Percentiles rank a stretch among this genome's conserved stretches.
phyloP scores from a whole-genome alignment of 2,113 vertebrate genomes.

The Panurus biarmicus region DNA sequence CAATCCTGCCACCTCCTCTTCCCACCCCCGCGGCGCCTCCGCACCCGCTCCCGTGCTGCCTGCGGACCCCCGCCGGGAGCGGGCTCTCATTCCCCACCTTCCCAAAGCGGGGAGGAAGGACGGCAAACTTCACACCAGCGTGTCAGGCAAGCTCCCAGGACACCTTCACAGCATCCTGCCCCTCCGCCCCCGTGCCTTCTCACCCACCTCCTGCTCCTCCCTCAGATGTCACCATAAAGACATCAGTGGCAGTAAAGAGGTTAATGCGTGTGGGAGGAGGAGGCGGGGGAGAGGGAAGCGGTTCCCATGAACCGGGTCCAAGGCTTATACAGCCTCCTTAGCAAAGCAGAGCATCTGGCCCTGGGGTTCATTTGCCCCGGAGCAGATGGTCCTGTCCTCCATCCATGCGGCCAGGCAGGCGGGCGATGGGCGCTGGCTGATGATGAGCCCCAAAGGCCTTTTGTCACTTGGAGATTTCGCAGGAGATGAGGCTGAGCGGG shows the following conservation, averaged over 20 bases:
- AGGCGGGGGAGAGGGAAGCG: neutral
- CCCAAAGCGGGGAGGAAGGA: neutral
- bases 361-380: conserved; percentile 36
- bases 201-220: conserved; percentile 19
- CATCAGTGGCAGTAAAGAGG: conserved; percentile 49
- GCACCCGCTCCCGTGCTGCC: conserved; percentile 18
- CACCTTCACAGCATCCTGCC: neutral
- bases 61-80: neutral
- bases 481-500: neutral
- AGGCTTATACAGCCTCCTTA: conserved; percentile 39
- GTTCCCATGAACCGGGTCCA: conserved; percentile 53
- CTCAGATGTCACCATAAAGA: conserved; percentile 29
- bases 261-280: conserved; percentile 42
- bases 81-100: neutral
- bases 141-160: conserved; percentile 42
- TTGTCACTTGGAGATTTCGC: neutral
- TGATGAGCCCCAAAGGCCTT: conserved; percentile 6
- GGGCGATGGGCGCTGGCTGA: neutral
- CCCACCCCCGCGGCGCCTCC: neutral
- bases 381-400: conserved; percentile 60
- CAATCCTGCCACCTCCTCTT: conserved; percentile 24
- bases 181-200: conserved; percentile 5
- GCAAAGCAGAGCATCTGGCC: conserved; percentile 64
- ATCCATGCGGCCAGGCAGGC: neutral
- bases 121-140: conserved; percentile 35